Evolutionary conservation across 2,888 invertebrate genomes (phyloP).

Genomic region (Zelleria hepariella): DNA sequence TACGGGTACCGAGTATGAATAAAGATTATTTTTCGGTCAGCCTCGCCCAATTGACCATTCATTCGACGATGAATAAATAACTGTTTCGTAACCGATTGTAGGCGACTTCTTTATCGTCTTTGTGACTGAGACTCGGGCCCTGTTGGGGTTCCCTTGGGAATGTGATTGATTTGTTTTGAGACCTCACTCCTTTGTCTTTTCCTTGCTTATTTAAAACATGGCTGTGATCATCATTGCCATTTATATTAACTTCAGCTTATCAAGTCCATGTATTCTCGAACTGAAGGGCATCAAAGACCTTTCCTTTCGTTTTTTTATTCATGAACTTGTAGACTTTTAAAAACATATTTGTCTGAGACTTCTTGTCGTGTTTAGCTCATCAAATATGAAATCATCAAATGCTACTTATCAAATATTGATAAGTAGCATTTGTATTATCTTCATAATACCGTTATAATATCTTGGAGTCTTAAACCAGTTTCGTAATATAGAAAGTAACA

Average conservation of each 20-base stretch:
- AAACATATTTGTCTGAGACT: too few species aligned
- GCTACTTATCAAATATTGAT: too few species aligned
- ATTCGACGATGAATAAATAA: neutral
- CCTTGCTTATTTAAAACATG: too few species aligned
- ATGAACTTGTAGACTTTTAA: too few species aligned
- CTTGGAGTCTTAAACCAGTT: neutral
- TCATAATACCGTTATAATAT: neutral
- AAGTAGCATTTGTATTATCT: too few species aligned
- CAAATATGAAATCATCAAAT: too few species aligned
- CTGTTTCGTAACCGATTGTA: neutral
- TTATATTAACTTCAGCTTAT: too few species aligned
- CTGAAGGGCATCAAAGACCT: too few species aligned
- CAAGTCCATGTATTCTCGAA: too few species aligned
- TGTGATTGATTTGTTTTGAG: neutral
- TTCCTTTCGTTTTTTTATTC: too few species aligned
- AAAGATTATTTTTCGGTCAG: neutral
- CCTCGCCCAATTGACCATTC: neutral
- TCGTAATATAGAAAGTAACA: neutral
- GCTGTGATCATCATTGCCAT: too few species aligned
- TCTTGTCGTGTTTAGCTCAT: too few species aligned
- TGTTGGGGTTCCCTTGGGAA: neutral
- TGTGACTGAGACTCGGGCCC: neutral
- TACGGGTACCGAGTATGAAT: conserved; percentile 5
- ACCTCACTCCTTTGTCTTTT: neutral
- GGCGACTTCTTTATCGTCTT: neutral